Evolutionary conservation across 2,888 invertebrate species (phyloP).

Genomic region (Thymelicus lineola): DNA sequence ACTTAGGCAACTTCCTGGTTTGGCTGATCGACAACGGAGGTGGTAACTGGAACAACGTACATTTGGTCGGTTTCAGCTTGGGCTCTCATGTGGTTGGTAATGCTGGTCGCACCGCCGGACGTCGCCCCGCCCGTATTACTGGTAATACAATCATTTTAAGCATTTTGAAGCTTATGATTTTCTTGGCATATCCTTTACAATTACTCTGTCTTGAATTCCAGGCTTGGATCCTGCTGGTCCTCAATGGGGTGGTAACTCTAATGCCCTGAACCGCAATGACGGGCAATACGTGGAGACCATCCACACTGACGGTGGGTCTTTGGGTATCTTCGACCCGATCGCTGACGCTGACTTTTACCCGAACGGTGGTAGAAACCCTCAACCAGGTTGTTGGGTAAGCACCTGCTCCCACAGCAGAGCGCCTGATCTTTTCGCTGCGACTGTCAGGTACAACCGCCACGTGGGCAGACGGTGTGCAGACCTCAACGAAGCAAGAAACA

Average conservation of each 20-base stretch:
- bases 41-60: slow-evolving; percentile 64
- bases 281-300: slow-evolving; percentile 55
- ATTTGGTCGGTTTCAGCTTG: slow-evolving; percentile 68
- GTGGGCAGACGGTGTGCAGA: slow-evolving; percentile 19
- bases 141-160: slow-evolving; percentile 39
- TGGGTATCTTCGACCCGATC: slow-evolving; percentile 53
- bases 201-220: slow-evolving; percentile 39
- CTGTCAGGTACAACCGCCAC: slow-evolving; percentile 39
- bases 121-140: slow-evolving; percentile 47
- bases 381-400: slow-evolving; percentile 48
- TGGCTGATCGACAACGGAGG: slow-evolving; percentile 62
- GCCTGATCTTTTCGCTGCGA: slow-evolving; percentile 46
- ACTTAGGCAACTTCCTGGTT: slow-evolving; percentile 60
- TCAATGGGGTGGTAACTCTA: slow-evolving; percentile 49
- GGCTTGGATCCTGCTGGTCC: slow-evolving; percentile 64
- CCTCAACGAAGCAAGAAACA: slow-evolving; percentile 12
- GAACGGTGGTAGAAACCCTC: slow-evolving; percentile 50
- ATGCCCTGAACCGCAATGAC: slow-evolving; percentile 50
- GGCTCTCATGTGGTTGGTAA: slow-evolving; percentile 61
- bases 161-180: background rate
- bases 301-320: slow-evolving; percentile 54
- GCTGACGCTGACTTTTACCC: slow-evolving; percentile 56
- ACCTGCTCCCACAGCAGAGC: slow-evolving; percentile 41
- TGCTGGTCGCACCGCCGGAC: slow-evolving; percentile 51
- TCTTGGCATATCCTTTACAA: background rate